Evolutionary conservation across 1,140 invertebrate genomes (phyloP).

Genomic region (Pogonognathellus flavescens): DNA sequence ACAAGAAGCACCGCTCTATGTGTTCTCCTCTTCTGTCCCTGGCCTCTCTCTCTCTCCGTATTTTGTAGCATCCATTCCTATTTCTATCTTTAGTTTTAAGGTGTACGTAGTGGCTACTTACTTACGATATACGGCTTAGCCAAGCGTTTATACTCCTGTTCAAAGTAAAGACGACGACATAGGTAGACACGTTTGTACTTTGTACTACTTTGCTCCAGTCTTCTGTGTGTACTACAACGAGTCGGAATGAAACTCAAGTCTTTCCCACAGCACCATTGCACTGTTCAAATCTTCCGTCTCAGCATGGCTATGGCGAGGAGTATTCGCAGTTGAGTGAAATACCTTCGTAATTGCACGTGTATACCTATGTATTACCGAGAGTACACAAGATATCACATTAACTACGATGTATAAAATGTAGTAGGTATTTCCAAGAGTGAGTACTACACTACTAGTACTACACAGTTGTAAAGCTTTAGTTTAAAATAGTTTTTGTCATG

Average conservation of each 20-base stretch:
- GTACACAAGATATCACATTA: too few relatives aligned
- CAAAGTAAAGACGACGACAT: neutral
- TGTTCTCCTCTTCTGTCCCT: neutral
- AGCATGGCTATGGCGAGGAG: too few relatives aligned
- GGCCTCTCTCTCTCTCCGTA: neutral
- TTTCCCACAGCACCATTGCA: too few relatives aligned
- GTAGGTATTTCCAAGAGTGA: too few relatives aligned
- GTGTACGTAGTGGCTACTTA: neutral
- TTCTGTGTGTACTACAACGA: neutral
- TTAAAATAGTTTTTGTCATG: too few relatives aligned
- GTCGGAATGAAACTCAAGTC: neutral
- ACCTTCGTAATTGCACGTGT: too few relatives aligned
- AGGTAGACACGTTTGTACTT: conserved; percentile 15
- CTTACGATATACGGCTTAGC: conserved; percentile 8
- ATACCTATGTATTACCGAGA: too few relatives aligned
- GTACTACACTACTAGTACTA: too few relatives aligned
- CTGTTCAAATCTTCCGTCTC: too few relatives aligned
- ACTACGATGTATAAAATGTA: too few relatives aligned
- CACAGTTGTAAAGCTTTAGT: too few relatives aligned
- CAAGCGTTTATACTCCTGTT: conserved; percentile 24
- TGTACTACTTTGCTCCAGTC: conserved; percentile 10
- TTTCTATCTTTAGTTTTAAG: conserved; percentile 2
- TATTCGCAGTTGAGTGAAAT: too few relatives aligned
- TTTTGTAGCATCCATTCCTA: neutral
- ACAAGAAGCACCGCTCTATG: neutral